Percentiles rank a stretch among this genome's conserved stretches.
Evolutionary conservation across 2,113 vertebrate species (phyloP).

Genomic region (Poicephalus gulielmi): DNA sequence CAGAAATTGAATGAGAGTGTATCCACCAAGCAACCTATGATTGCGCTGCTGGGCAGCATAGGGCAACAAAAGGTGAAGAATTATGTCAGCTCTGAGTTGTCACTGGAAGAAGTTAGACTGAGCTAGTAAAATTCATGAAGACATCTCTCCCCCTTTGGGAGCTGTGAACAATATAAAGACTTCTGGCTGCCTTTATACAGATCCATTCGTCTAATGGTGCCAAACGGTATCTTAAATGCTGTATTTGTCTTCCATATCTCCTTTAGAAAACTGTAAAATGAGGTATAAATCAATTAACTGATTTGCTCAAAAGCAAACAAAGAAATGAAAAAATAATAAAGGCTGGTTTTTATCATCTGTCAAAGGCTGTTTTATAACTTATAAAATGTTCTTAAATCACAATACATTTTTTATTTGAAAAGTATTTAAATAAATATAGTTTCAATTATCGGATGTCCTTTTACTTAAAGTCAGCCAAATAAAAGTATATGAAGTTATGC

Average conservation of each 20-base stretch:
- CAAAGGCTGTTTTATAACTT: neutral
- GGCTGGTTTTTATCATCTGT: neutral
- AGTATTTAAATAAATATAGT: slow-evolving; percentile 26
- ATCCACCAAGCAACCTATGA: neutral
- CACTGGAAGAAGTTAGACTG: neutral
- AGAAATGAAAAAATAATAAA: neutral
- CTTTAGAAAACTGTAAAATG: neutral
- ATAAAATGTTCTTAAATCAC: neutral
- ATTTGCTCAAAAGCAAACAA: slow-evolving; percentile 20
- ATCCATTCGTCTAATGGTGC: neutral
- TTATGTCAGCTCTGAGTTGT: neutral
- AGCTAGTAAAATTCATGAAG: neutral
- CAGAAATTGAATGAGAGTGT: neutral
- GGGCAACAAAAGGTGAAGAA: neutral
- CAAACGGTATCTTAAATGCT: neutral
- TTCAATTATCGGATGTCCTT: slow-evolving; percentile 7
- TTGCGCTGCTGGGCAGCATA: neutral
- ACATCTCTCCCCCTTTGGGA: neutral
- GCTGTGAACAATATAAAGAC: neutral
- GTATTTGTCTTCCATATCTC: neutral
- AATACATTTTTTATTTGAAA: slow-evolving; percentile 30
- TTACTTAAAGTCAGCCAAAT: neutral
- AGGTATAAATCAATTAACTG: neutral
- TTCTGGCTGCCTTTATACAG: neutral
- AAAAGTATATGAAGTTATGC: slow-evolving; percentile 10